Evolutionary conservation across 1,140 invertebrate species (phyloP).

Genomic region (Tachypleus tridentatus): DNA sequence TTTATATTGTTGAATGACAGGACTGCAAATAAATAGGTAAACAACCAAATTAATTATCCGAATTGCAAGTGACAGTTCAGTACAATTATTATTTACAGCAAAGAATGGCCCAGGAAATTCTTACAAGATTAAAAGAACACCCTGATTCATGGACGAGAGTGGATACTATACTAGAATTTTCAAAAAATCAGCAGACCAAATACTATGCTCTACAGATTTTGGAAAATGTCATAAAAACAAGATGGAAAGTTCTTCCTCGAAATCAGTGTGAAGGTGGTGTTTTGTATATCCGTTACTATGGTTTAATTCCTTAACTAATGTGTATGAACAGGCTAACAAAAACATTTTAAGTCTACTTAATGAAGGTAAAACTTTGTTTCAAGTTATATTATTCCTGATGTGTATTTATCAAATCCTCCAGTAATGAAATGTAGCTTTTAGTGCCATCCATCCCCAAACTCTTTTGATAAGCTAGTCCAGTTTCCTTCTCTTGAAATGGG

Average conservation of each 20-base stretch:
- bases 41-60: not conserved
- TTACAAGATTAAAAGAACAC: constrained; percentile 93
- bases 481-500: too few species aligned
- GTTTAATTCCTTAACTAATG: constrained; percentile 8
- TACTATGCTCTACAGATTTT: constrained; percentile 99
- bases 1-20: not conserved
- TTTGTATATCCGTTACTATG: not conserved
- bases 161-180: constrained; percentile 95
- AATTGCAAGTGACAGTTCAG: not conserved
- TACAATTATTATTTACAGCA: constrained; percentile 46
- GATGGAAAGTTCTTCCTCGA: constrained; percentile 96
- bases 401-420: too few species aligned
- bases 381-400: too few species aligned
- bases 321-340: constrained; percentile 2
- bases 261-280: constrained; percentile 88
- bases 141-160: constrained; percentile 98
- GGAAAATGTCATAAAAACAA: constrained; percentile 96
- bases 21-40: not conserved
- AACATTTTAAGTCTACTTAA: too few species aligned
- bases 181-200: constrained; percentile 92
- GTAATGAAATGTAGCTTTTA: too few species aligned
- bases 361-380: too few species aligned
- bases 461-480: too few species aligned
- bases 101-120: constrained; percentile 82
- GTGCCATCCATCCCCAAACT: too few species aligned